These are phyloP conservation scores for Peromyscus californicus DNA, from an alignment of 2,113 vertebrate genomes.

Conservation along the genomic window DNA sequence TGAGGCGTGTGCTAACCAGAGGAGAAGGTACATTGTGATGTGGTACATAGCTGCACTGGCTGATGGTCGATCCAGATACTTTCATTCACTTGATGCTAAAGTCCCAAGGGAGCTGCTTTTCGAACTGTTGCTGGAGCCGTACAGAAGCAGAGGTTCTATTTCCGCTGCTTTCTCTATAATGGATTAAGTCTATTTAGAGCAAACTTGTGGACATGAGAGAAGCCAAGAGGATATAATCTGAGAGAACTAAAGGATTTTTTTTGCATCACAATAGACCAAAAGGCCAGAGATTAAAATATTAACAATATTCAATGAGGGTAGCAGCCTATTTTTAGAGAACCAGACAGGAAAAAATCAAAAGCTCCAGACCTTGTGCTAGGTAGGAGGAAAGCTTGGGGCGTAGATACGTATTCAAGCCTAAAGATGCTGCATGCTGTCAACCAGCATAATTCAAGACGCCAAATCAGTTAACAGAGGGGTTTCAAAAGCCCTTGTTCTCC, in stretches of 20 bases:
- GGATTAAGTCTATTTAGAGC: constrained; percentile 45
- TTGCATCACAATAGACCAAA: not conserved
- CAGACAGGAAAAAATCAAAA: constrained; percentile 31
- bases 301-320: constrained; percentile 22
- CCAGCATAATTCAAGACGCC: not conserved
- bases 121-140: constrained; percentile 44
- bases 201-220: not conserved
- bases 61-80: constrained; percentile 45
- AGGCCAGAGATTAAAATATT: constrained; percentile 65
- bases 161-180: constrained; percentile 43
- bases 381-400: constrained; percentile 15
- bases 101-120: constrained; percentile 58
- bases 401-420: not conserved
- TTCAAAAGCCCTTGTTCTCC: not conserved
- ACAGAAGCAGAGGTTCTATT: constrained; percentile 58
- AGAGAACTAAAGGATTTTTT: not conserved
- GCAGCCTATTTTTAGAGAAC: constrained; percentile 42
- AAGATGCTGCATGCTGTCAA: not conserved
- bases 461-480: not conserved
- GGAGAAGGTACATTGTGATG: not conserved
- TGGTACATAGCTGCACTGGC: constrained; percentile 16
- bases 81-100: not conserved
- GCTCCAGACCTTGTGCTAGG: not conserved
- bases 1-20: not conserved
- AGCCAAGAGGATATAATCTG: constrained; percentile 50